Evolutionary conservation across 2,797 vertebrate genomes (phyloP), one percentile per base, ranked within the genome.

Genomic region (Malurus leucopterus): DNA sequence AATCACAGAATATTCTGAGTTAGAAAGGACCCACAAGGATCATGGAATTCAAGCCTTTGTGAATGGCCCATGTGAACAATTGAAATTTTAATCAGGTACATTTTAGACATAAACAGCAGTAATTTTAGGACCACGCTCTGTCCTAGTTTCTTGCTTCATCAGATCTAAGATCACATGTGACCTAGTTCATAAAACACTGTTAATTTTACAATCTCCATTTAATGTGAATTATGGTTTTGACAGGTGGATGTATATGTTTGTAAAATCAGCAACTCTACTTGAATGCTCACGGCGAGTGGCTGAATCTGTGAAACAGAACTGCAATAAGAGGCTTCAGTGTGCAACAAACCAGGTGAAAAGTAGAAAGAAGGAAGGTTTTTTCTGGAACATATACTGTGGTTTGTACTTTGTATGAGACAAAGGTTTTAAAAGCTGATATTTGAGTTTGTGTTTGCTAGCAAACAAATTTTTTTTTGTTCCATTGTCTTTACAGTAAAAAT

Each of bases 231-330:
- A 82, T 46, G 38, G 65, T 27, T 86, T 86, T 91, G 91, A 91
- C 86, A 83, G 69, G 76, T 69, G 71, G 59, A 86, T 77, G 62
- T 29, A 10, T 46, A 38, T 34, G 69, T 88, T 80, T 88, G 88
- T 73, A 84, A 89, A 86, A 92, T 89, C 88, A 91, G 77, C 67
- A 84, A 29, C 61, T 93, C 49, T 74, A 32, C 49, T 26, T 59
- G 68, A 76, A 77, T 43, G 54, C 67, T 91, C 14, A 36, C 2
- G 24, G 51, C 1, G 1, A 92, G 72, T 9, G 71, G 69, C 62
- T 90, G 69, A 86, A 77, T 83, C 79, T 34, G 44, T 58, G 43
- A 80, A 88, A 85, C 55, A 69, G 61, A 90, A 40, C 18, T 44
- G 29, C 50, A 82, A 11, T 15, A 61, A 76, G 72, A 84, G 32